These are phyloP conservation scores for Numenius arquata DNA, from an alignment of 2,113 vertebrate genomes.

Conservation along the genomic window DNA sequence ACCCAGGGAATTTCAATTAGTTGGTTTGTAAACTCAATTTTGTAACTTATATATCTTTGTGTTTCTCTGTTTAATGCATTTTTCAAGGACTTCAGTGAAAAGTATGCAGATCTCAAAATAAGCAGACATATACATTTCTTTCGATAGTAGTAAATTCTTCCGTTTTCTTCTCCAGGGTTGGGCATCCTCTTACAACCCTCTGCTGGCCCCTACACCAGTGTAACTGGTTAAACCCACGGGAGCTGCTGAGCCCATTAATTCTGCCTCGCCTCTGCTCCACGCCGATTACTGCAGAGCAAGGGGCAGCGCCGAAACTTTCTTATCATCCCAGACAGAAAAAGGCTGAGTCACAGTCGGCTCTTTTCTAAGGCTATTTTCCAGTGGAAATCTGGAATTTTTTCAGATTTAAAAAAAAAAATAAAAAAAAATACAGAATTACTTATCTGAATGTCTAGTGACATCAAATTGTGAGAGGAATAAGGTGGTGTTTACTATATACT, in stretches of 20 bases:
- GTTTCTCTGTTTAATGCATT: background rate
- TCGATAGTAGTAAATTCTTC: background rate
- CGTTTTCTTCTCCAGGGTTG: background rate
- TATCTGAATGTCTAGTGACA: background rate
- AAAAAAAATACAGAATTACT: background rate
- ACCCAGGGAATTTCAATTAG: constrained; percentile 6
- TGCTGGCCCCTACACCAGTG: background rate
- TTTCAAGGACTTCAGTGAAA: background rate
- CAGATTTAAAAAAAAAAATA: background rate
- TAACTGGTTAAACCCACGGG: background rate
- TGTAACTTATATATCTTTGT: background rate
- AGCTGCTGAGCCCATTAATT: background rate
- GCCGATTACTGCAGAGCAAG: background rate
- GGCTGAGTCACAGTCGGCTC: background rate
- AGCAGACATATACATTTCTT: background rate
- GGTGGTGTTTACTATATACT: background rate
- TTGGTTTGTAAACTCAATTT: background rate
- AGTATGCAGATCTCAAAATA: background rate
- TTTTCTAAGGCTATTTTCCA: background rate
- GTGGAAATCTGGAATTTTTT: background rate
- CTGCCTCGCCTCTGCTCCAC: background rate
- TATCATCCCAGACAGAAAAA: background rate
- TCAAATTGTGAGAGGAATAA: background rate
- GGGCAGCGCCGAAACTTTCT: background rate
- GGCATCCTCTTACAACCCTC: background rate